These are phyloP conservation scores for Syndactyla subalaris DNA, from an alignment of 2,797 vertebrate genomes.

Conservation along the genomic window DNA sequence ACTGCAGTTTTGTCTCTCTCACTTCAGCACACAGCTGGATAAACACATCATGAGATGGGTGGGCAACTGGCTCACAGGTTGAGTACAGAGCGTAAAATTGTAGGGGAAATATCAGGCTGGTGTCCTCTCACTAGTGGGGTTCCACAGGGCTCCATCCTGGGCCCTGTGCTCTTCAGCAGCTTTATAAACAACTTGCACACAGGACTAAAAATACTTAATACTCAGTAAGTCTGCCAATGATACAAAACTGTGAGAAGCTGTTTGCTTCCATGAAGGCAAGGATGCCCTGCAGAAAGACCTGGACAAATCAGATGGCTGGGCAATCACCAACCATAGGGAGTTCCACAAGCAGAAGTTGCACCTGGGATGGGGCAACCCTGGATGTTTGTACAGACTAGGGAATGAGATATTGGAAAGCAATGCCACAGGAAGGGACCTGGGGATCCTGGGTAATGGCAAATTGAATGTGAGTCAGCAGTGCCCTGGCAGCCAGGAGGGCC, in stretches of 20 bases:
- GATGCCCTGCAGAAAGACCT: neutral
- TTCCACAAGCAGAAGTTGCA: neutral
- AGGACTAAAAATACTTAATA: neutral
- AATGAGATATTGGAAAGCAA: neutral
- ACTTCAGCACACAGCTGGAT: neutral
- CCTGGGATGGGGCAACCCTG: neutral
- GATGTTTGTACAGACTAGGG: neutral
- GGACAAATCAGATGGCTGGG: neutral
- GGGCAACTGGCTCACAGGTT: rapidly evolving
- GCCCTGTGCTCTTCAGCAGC: neutral
- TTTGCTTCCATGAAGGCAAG: neutral
- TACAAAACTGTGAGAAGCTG: neutral
- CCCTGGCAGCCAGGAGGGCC: neutral
- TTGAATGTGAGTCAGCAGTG: neutral
- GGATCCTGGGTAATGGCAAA: neutral
- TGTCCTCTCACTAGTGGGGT: neutral
- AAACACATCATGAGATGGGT: neutral
- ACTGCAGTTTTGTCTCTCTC: too few species aligned
- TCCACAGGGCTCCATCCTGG: neutral
- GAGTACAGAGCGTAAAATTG: neutral
- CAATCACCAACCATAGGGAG: neutral
- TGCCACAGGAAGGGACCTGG: too few species aligned
- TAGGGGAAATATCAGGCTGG: neutral
- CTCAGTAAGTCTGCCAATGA: neutral
- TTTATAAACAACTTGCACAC: neutral